A percentile compares a stretch with the other conserved stretches of the same genome.
These are phyloP conservation scores for Drosophila athabasca DNA, from an alignment of 1,140 invertebrate genomes.

Conservation along the genomic window DNA sequence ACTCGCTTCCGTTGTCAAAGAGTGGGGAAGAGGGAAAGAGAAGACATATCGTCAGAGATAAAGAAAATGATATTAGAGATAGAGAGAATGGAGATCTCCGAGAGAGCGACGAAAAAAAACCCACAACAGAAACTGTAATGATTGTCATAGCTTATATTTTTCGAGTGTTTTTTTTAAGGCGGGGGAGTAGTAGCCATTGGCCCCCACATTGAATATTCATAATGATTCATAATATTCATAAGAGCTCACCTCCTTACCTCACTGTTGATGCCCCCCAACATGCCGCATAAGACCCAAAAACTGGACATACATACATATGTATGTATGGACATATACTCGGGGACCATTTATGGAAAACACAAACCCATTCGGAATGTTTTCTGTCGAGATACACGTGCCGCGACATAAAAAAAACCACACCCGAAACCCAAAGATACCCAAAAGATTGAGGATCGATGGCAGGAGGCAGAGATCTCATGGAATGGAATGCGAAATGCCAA, in stretches of 20 bases:
- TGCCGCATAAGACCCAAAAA: constrained; percentile 47
- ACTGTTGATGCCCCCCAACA: constrained; percentile 9
- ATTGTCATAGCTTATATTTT: constrained; percentile 44
- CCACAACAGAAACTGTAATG: constrained; percentile 50
- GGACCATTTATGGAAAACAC: constrained; percentile 52
- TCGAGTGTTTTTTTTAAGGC: constrained; percentile 8
- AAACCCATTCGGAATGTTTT: neutral
- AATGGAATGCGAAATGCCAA: constrained; percentile 40
- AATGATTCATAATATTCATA: constrained; percentile 35
- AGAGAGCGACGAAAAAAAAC: constrained; percentile 22
- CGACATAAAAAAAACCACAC: constrained; percentile 38
- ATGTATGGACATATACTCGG: neutral
- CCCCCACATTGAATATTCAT: constrained; percentile 49
- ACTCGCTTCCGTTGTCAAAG: constrained; percentile 59
- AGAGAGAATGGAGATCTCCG: constrained; percentile 27
- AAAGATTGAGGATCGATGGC: constrained; percentile 1
- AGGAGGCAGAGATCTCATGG: neutral
- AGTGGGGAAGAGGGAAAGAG: constrained; percentile 14
- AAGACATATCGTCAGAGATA: neutral
- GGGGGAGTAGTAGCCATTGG: constrained; percentile 17
- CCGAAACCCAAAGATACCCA: constrained; percentile 48
- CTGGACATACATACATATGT: too few relatives aligned
- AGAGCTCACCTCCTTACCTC: constrained; percentile 6
- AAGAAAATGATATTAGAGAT: constrained; percentile 14
- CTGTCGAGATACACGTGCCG: neutral